A percentile compares a stretch with the other conserved stretches of the same genome.
These are phyloP conservation scores for Penaeus chinensis DNA, from an alignment of 1,140 invertebrate species.

Conservation along the genomic window DNA sequence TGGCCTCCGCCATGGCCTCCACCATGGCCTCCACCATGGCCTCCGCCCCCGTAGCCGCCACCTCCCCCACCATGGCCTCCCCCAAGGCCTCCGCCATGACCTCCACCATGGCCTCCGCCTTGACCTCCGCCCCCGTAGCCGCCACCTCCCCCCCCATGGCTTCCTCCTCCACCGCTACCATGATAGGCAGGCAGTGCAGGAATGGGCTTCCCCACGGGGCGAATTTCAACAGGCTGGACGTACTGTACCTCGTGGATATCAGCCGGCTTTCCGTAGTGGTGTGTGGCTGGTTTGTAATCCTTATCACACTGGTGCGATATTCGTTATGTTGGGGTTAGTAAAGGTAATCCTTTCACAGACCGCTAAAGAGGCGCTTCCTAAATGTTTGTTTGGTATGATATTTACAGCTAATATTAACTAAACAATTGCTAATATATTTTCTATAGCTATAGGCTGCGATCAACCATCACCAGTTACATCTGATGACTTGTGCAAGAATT, in stretches of 20 bases:
- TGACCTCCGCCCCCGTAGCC: slow-evolving; percentile 2
- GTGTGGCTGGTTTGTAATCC: slow-evolving; percentile 32
- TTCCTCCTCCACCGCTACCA: not conserved
- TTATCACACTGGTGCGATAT: slow-evolving; percentile 32
- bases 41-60: not conserved
- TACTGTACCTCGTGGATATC: slow-evolving; percentile 47
- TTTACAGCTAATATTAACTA: too few relatives aligned
- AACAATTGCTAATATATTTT: too few relatives aligned
- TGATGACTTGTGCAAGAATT: too few relatives aligned
- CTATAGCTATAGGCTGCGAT: too few relatives aligned
- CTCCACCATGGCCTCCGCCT: not conserved
- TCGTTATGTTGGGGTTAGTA: not conserved
- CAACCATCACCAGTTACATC: too few relatives aligned
- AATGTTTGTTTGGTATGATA: too few relatives aligned
- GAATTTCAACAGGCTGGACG: slow-evolving; percentile 50
- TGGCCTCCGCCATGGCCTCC: not conserved
- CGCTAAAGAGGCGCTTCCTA: too few relatives aligned
- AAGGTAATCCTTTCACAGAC: too few relatives aligned
- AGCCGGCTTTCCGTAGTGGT: slow-evolving; percentile 44
- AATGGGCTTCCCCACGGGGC: slow-evolving; percentile 52
- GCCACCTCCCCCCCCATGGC: not conserved
- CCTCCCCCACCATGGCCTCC: not conserved
- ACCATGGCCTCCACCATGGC: not conserved
- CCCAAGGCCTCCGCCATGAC: not conserved
- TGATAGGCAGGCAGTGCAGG: slow-evolving; percentile 42